Base-by-base conservation (phyloP, 2,888 invertebrate species). In the Eilema sororculum region DNA sequence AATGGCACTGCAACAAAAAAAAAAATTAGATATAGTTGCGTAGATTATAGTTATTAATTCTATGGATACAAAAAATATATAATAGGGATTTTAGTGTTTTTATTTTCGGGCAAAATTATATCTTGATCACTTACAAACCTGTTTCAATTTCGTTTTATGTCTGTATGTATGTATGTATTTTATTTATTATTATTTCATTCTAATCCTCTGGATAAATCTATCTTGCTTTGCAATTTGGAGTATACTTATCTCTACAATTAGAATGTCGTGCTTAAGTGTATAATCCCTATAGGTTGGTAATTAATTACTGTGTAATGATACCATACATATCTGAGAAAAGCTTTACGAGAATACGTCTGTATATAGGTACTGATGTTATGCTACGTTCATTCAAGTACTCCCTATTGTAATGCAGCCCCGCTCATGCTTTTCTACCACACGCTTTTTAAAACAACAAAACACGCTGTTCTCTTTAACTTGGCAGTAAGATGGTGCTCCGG, bases 1-100 rank as follows among this genome's bases (percentile, higher is more conserved):
- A 52, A 68, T 52, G 62, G n/a, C 67, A 67, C 79, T 79, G 78
- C 22, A 78, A 81, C 76, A 76, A 73, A 75, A 60, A 30, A 33
- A 25, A 57, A 41, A 64, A 10, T 5, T 1, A 62, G 3, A 9
- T 52, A n/a, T 2, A 46, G 46, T 20, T 46, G 20, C 5, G 20
- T 46, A 20, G 46, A 20, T 46, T 46, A 46, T 46, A 46, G 20
- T 46, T 20, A 46, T 20, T 20, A 46, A 20, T 5, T 46, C 20
- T 20, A 46, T 13, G 46, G 16, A 20, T 13, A 5, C 20, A 46
- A 16, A 13, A 46, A 20, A 41, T 3, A 41, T 8, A n/a, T n/a
- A n/a, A n/a, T n/a, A n/a, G n/a, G n/a, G n/a, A n/a, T n/a, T n/a
- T n/a, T n/a, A n/a, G n/a, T n/a, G n/a, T n/a, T n/a, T n/a, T n/a